Evolutionary conservation across 2,888 invertebrate genomes (phyloP).

Genomic region (Drosophila pseudotakahashii): DNA sequence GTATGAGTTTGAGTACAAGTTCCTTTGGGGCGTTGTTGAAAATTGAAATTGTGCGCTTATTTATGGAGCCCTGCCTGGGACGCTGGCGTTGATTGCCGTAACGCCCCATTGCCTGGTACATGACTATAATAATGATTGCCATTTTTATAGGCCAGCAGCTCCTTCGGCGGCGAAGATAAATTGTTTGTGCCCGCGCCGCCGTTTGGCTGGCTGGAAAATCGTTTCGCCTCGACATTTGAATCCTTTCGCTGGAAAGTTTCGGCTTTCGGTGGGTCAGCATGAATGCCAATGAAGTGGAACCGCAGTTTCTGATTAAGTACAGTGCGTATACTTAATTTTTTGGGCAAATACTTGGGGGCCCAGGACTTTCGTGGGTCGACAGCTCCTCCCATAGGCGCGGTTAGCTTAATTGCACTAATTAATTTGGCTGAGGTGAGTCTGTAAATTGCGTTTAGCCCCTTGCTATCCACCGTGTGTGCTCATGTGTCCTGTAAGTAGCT

Average conservation of each 20-base stretch:
- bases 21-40: conserved; percentile 52
- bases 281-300: conserved; percentile 35
- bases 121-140: conserved; percentile 75
- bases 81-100: conserved; percentile 76
- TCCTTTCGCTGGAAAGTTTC: conserved; percentile 32
- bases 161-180: conserved; percentile 52
- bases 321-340: conserved; percentile 39
- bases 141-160: conserved; percentile 63
- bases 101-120: conserved; percentile 79
- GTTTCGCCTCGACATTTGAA: conserved; percentile 40
- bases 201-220: conserved; percentile 37
- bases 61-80: conserved; percentile 57
- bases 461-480: neutral
- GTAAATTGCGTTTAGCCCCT: conserved; percentile 39
- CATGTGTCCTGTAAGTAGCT: conserved; percentile 30
- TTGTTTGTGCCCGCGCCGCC: conserved; percentile 45
- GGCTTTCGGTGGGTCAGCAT: conserved; percentile 17
- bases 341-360: conserved; percentile 18
- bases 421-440: conserved; percentile 69
- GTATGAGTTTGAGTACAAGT: conserved; percentile 4
- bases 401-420: conserved; percentile 67
- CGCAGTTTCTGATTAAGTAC: conserved; percentile 19
- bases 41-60: conserved; percentile 77
- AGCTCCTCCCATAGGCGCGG: conserved; percentile 34
- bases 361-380: conserved; percentile 4